Evolutionary conservation across 1,140 invertebrate species (phyloP).

Genomic region (Matsumurasca onukii): DNA sequence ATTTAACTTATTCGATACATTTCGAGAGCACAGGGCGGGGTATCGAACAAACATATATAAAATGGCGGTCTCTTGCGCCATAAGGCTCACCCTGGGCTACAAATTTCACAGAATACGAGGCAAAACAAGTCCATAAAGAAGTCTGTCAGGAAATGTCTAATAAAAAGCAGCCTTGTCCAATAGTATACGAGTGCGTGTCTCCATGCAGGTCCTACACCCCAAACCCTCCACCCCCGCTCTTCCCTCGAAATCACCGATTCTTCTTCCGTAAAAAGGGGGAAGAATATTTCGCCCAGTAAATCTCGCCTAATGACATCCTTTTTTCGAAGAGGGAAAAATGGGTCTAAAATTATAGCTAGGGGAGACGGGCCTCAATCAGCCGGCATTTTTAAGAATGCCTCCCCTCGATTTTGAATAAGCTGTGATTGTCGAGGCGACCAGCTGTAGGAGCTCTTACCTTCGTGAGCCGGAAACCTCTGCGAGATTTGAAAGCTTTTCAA

Average conservation of each 20-base stretch:
- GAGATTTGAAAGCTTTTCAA: too few species aligned
- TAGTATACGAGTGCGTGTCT: neutral
- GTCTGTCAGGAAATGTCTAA: conserved; percentile 11
- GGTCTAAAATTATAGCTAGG: conserved; percentile 22
- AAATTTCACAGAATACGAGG: neutral
- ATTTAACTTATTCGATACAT: too few species aligned
- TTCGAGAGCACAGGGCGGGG: too few species aligned
- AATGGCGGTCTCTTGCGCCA: neutral
- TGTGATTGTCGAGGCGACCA: conserved; percentile 1
- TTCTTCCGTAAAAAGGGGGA: conserved; percentile 28
- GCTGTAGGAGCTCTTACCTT: too few species aligned
- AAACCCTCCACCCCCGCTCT: neutral
- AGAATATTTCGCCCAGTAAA: conserved; percentile 31
- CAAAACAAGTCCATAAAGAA: neutral
- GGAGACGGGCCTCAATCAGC: conserved; percentile 11
- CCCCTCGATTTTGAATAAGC: conserved; percentile 5
- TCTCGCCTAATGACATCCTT: conserved; percentile 31
- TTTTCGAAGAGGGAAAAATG: conserved; percentile 31
- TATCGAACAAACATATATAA: neutral
- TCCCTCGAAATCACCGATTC: conserved; percentile 28
- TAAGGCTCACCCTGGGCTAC: neutral
- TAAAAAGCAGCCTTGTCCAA: neutral
- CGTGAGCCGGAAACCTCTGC: too few species aligned
- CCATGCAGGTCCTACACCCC: too few species aligned
- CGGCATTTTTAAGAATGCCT: conserved; percentile 11